Percentiles rank a stretch among this genome's conserved stretches.
These are phyloP conservation scores for Catharus fuscescens DNA, from an alignment of 2,113 vertebrate species.

Conservation along the genomic window DNA sequence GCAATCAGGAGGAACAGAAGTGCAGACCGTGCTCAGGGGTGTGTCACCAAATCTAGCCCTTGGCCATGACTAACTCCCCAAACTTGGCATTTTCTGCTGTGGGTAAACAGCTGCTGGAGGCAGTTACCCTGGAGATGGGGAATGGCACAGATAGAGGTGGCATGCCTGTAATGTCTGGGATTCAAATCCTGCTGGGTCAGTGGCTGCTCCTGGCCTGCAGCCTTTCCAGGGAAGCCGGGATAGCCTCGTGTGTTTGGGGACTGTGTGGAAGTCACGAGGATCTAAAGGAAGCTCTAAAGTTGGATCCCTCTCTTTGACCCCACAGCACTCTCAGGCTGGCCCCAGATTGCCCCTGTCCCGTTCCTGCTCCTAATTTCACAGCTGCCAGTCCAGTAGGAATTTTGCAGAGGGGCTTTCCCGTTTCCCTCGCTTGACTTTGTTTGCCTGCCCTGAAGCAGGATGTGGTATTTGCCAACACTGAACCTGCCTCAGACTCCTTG, in stretches of 20 bases:
- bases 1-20: background rate
- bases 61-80: background rate
- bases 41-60: background rate
- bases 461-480: background rate
- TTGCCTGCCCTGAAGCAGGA: background rate
- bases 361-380: background rate
- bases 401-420: background rate
- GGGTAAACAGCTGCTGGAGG: constrained; percentile 36
- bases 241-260: rapidly evolving
- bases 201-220: background rate
- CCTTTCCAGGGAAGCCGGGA: background rate
- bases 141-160: constrained; percentile 2
- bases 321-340: background rate
- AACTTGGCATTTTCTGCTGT: constrained; percentile 21
- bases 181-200: constrained; percentile 27
- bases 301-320: background rate
- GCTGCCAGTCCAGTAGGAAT: background rate
- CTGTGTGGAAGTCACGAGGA: background rate
- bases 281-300: background rate
- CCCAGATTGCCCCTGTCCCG: rapidly evolving
- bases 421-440: background rate
- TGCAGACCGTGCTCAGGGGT: background rate
- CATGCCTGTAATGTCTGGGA: constrained; percentile 21
- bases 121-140: constrained; percentile 53
- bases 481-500: background rate